Base-by-base conservation (phyloP, 2,888 invertebrate species). In the Eilema griseolum region DNA sequence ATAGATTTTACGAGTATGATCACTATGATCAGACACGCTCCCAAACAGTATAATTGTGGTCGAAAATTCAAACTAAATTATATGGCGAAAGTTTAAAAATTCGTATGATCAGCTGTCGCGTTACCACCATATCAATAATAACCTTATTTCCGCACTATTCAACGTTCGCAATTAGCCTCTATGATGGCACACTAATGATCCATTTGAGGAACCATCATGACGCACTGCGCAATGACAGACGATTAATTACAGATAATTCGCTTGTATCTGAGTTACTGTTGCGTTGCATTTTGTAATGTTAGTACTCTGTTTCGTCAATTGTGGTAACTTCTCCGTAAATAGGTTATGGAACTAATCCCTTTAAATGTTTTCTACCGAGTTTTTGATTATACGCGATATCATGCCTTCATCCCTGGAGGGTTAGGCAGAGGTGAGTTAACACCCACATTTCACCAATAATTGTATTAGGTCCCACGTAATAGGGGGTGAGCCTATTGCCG, bases 231-330 rank as follows among this genome's bases (percentile, higher is more conserved):
- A 78, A 71, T 70, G 67, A 69, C 64, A 79, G 68, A n/a, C 26
- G 60, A 65, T 46, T 59, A 72, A 73, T 79, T 73, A 82, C n/a
- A 12, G 68, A 61, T 69, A 69, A 66, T 81, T 76, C 69, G 46
- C 74, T 68, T 73, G 69, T 70, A 63, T 67, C 61, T 71, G 23
- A 74, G 66, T 71, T 63, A 71, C 65, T 56, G 28, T 67, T 65
- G 64, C 46, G 26, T 56, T 31, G n/a, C 23, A 4, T 64, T 59
- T 65, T 69, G 61, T 46, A 69, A 69, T 23, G 8, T 16, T 57
- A 46, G 26, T 28, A 63, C n/a, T 61, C n/a, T 20, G 52, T 20
- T 67, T 67, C 20, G 1, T 14, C n/a, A 67, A 56, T 24, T 61
- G 24, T 12, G 23, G 37, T 67, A 56, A 28, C 7, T 24, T 33